Base-by-base conservation (phyloP, 2,888 invertebrate genomes). In the Agrotis ipsilon region DNA sequence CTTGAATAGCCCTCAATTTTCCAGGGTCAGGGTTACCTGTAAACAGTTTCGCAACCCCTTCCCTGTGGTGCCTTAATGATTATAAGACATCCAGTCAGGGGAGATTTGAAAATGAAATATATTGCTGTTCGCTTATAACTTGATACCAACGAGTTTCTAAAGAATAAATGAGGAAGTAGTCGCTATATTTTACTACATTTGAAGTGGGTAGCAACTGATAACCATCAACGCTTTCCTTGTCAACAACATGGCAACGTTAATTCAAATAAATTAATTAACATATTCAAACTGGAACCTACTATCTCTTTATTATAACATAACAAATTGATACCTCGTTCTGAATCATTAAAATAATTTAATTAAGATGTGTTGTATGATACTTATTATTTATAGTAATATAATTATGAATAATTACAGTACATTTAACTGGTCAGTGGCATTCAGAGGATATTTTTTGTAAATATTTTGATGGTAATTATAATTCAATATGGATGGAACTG, bases 301-400 rank as follows among this genome's bases (percentile, higher is more conserved):
- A 72, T 64, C 19, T 83, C 73, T 75, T 72, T 71, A 83, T 80
- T 84, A 69, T 24, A 74, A 72, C 43, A 48, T 64, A 63, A 68
- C 62, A 68, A 81, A 81, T 75, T 72, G 59, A 74, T 72, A 74
- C 58, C 52, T 9, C 55, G 48, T 75, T 80, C 65, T 65, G 67
- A 66, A 72, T 76, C 70, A 85, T 83, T 81, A 73, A 80, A 74
- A 54, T 70, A 75, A 81, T 85, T 69, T 76, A 84, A 84, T 83
- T 72, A 66, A 78, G 62, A 64, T 54, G 67, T 80, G 68, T 55
- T 63, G 16, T 58, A 24, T 68, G 51, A 60, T 59, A 39, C 43
- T 48, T 54, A 19, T 62, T 79, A 72, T 66, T 65, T 57, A 69
- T 73, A 67, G 54, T 66, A 63, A 73, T 61, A 54, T 81, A 73